phyloP scores from a whole-genome alignment of 2,888 invertebrate species.

The Trissoscelio sp. region DNA sequence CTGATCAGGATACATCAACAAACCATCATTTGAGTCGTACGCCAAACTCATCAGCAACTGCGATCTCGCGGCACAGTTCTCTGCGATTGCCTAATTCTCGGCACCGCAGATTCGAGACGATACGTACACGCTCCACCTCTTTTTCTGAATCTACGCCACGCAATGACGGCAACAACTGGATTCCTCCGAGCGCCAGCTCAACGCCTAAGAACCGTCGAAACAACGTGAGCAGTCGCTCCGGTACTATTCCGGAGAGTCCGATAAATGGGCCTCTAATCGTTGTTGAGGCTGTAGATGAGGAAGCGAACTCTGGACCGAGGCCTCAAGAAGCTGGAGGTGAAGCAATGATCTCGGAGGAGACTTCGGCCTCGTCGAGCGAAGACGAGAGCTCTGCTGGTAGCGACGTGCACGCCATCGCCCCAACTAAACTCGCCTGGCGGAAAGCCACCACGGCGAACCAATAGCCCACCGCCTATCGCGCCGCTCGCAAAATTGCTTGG shows the following conservation, averaged over 20 bases:
- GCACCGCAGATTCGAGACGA: slow-evolving; percentile 72
- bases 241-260: slow-evolving; percentile 78
- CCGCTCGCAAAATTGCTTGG: slow-evolving; percentile 27
- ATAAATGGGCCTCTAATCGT: slow-evolving; percentile 82
- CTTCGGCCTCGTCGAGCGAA: slow-evolving; percentile 81
- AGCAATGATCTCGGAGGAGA: slow-evolving; percentile 87
- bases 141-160: slow-evolving; percentile 74
- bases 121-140: slow-evolving; percentile 79
- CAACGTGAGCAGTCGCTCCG: slow-evolving; percentile 76
- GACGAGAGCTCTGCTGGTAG: slow-evolving; percentile 81
- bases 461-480: slow-evolving; percentile 52
- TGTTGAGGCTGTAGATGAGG: slow-evolving; percentile 79
- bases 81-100: slow-evolving; percentile 74
- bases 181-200: slow-evolving; percentile 76
- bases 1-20: background rate
- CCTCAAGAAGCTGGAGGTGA: slow-evolving; percentile 89
- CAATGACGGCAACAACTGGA: slow-evolving; percentile 73
- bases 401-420: slow-evolving; percentile 78
- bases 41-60: slow-evolving; percentile 11
- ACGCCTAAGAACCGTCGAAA: slow-evolving; percentile 76
- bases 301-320: slow-evolving; percentile 85
- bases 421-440: slow-evolving; percentile 73
- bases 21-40: slow-evolving; percentile 50
- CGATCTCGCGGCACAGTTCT: slow-evolving; percentile 78
- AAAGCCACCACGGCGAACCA: slow-evolving; percentile 69